These are phyloP conservation scores for Jacana jacana DNA, from an alignment of 2,113 vertebrate genomes.

Conservation along the genomic window DNA sequence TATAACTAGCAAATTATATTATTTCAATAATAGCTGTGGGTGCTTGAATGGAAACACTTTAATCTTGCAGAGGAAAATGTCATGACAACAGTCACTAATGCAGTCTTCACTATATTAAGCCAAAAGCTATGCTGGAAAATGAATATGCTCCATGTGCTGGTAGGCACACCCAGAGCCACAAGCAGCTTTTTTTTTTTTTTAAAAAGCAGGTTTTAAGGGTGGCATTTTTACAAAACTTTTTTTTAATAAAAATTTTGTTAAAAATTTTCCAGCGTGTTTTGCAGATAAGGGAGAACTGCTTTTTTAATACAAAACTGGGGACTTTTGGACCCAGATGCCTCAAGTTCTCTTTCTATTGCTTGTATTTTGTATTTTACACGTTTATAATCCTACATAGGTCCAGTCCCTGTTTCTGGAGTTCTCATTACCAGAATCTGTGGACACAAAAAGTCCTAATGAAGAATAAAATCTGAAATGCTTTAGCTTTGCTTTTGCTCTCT, in stretches of 20 bases:
- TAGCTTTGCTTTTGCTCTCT: not conserved
- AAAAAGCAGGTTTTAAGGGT: not conserved
- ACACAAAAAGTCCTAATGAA: not conserved
- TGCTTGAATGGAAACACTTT: conserved; percentile 23
- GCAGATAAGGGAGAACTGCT: not conserved
- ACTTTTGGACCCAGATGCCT: not conserved
- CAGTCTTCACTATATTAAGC: conserved; percentile 18
- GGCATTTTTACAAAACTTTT: not conserved
- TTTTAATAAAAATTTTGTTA: not conserved
- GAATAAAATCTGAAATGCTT: not conserved
- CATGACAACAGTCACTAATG: conserved; percentile 39
- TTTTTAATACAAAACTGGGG: not conserved
- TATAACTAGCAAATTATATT: not conserved
- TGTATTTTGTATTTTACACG: not conserved
- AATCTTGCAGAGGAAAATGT: conserved; percentile 33
- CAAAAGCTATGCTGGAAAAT: not conserved
- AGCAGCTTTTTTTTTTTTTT: not conserved
- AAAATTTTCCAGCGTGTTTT: not conserved
- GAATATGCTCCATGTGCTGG: not conserved
- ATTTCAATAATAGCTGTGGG: conserved; percentile 10
- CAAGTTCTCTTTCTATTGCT: not conserved
- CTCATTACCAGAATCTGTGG: not conserved
- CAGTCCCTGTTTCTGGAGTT: not conserved
- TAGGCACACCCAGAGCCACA: not conserved
- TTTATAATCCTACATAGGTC: not conserved